A percentile compares a stretch with the other conserved stretches of the same genome.
These are phyloP conservation scores for Ctenoplectra terminalis DNA, from an alignment of 1,140 invertebrate species.

Conservation along the genomic window DNA sequence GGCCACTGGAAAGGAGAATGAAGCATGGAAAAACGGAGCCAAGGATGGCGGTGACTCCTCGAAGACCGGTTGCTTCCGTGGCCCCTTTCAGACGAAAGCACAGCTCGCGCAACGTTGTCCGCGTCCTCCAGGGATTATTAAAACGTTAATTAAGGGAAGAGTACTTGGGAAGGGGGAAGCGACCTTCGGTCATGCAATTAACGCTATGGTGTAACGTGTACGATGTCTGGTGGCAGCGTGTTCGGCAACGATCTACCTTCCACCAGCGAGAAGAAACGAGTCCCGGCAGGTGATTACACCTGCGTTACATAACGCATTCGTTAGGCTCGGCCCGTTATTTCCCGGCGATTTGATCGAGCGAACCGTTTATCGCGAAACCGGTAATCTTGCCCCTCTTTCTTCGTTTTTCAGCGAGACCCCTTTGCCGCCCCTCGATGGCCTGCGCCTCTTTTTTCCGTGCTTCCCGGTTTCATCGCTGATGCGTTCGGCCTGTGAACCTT, in stretches of 20 bases:
- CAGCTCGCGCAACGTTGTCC: background rate
- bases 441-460: constrained; percentile 8
- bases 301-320: constrained; percentile 68
- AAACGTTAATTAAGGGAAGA: constrained; percentile 67
- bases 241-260: constrained; percentile 52
- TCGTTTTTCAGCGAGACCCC: background rate
- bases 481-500: background rate
- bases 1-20: too few species aligned
- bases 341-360: constrained; percentile 64
- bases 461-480: background rate
- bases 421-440: background rate
- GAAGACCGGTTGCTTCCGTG: background rate
- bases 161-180: constrained; percentile 19
- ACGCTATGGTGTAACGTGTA: constrained; percentile 38
- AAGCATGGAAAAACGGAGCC: too few species aligned
- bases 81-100: background rate
- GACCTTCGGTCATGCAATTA: constrained; percentile 67
- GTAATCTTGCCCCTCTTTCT: constrained; percentile 49
- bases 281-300: constrained; percentile 68
- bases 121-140: constrained; percentile 51
- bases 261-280: constrained; percentile 46
- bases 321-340: constrained; percentile 61
- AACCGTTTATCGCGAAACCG: constrained; percentile 67
- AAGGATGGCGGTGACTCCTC: too few species aligned
- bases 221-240: constrained; percentile 26